A percentile compares a stretch with the other conserved stretches of the same genome.
Conservation (phyloP, 2,797 vertebrate genomes). For the Sebastes iracundus region DNA sequence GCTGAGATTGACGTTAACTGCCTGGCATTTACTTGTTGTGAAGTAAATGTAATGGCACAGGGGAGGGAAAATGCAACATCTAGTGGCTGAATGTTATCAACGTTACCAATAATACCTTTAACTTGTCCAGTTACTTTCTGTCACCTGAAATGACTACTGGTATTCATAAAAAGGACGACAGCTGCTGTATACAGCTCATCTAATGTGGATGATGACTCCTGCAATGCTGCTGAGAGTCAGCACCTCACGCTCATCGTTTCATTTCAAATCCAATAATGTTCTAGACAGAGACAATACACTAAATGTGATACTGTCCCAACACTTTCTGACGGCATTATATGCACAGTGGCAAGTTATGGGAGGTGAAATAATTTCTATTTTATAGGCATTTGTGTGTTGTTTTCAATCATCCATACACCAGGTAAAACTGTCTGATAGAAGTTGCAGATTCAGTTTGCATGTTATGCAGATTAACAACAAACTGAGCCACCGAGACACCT, state of each 20-base stretch:
- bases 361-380: background rate
- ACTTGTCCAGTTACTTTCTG: background rate
- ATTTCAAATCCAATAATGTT: conserved; percentile 18
- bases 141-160: too few relatives aligned
- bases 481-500: background rate
- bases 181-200: background rate
- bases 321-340: background rate
- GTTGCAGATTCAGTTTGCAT: background rate
- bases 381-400: background rate
- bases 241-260: background rate
- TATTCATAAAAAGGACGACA: background rate
- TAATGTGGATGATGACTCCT: conserved; percentile 1
- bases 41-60: too few relatives aligned
- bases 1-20: too few relatives aligned
- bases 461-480: background rate
- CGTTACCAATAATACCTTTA: background rate
- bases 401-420: background rate
- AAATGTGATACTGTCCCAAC: background rate
- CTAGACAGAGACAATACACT: background rate
- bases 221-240: background rate
- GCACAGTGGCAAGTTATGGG: background rate
- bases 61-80: too few relatives aligned
- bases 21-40: too few relatives aligned
- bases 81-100: too few relatives aligned
- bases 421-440: background rate